Evolutionary conservation across 2,888 invertebrate species (phyloP).

Genomic region (Dryococelus australis): DNA sequence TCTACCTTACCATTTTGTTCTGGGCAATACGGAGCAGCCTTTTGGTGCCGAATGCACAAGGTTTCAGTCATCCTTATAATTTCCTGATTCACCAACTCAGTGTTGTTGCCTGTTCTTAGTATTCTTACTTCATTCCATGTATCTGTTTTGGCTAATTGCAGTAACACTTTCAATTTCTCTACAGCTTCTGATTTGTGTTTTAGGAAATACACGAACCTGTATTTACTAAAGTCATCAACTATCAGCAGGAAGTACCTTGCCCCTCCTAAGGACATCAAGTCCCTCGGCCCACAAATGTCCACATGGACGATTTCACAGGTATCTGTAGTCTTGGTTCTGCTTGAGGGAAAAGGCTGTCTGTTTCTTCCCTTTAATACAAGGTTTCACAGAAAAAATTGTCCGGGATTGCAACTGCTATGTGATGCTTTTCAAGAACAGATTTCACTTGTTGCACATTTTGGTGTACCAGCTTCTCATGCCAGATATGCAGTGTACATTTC

Average conservation of each 20-base stretch:
- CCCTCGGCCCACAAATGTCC: neutral
- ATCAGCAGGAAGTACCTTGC: too few species aligned
- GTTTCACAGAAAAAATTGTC: conserved; percentile 8
- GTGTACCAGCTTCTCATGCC: neutral
- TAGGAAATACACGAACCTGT: neutral
- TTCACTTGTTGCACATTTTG: neutral
- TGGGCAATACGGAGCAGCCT: neutral
- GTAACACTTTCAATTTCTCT: neutral
- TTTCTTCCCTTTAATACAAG: neutral
- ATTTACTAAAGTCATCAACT: neutral
- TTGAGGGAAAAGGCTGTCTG: neutral
- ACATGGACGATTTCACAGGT: neutral
- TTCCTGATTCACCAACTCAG: neutral
- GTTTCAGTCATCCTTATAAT: neutral
- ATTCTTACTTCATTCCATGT: neutral
- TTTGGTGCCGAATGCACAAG: neutral
- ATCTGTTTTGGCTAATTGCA: neutral
- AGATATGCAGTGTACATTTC: neutral
- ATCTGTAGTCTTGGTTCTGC: neutral
- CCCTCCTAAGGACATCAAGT: neutral
- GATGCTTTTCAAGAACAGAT: neutral
- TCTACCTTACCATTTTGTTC: neutral
- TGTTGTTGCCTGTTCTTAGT: neutral
- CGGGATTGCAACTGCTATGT: neutral
- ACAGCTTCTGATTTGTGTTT: neutral